Evolutionary conservation across 2,113 vertebrate genomes (phyloP), one percentile per base, ranked within the genome.

Genomic region (Cercocebus atys): DNA sequence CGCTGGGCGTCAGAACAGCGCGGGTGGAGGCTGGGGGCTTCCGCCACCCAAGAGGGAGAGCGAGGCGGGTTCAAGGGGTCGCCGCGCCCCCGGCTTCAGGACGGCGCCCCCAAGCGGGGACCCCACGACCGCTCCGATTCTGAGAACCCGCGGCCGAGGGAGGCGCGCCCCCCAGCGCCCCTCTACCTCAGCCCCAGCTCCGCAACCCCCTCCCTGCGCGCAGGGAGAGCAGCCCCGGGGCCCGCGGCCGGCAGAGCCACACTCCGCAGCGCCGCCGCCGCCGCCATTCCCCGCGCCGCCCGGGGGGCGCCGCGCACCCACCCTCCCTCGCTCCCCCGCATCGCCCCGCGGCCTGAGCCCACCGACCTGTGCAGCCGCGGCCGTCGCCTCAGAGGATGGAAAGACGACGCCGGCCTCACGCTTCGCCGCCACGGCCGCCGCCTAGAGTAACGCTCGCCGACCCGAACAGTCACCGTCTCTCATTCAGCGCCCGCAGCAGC

Each of bases 281-380:
- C 97, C 97, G 95, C 97, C 96, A 97, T 97, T 96, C 95, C 88
- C 96, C 91, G 84, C 95, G 81, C 90, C 82, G 86, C 78, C 91
- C 86, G 50, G 27, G 89, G 92, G 82, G 64, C 94, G 82, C 96
- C 6, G 91, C 82, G 82, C 72, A 50, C 86, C 93, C 90, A 45
- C 79, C 72, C 50, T 75, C 66, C 50, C 61, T 55, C 66, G 50
- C 68, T 55, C 73, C 94, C 87, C 95, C 90, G 92, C 93, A 43
- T 47, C 78, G 66, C 89, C 89, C 94, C 50, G 50, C 88, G 23
- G 68, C 93, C 35, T 2, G 57, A 6, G 66, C 76, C 61, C 61
- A 86, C 98, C 84, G 90, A 98, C 98, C 98, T 98, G 97, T 16
- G 84, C 95, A 35, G 96, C 93, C 61, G 88, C 61, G 27, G 94